A percentile compares a stretch with the other conserved stretches of the same genome.
These are phyloP conservation scores for Odontesthes bonariensis DNA, from an alignment of 2,113 vertebrate genomes.

Conservation along the genomic window DNA sequence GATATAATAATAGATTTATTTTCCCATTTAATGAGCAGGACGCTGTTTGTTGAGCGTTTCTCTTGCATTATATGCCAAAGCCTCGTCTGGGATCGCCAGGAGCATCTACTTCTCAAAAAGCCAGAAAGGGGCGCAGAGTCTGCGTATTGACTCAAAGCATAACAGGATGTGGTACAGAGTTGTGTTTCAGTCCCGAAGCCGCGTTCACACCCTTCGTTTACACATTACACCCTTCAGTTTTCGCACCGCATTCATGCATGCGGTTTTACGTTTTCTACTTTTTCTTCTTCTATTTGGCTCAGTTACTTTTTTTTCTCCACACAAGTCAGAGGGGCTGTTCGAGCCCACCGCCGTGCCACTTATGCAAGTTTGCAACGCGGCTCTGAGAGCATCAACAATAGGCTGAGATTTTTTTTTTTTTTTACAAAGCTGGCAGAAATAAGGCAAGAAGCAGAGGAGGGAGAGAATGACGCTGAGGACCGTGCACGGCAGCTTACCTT, in stretches of 20 bases:
- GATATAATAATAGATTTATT: too few species aligned
- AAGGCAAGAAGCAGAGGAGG: not conserved
- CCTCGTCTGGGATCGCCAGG: slow-evolving; percentile 34
- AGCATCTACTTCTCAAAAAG: slow-evolving; percentile 50
- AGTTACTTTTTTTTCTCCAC: slow-evolving; percentile 9
- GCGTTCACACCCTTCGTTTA: slow-evolving; percentile 73
- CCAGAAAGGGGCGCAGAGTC: slow-evolving; percentile 22
- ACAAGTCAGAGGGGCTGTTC: not conserved
- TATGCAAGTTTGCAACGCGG: slow-evolving; percentile 72
- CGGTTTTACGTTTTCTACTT: slow-evolving; percentile 4
- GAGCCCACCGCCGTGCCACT: slow-evolving; percentile 38
- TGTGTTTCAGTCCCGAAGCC: slow-evolving; percentile 73
- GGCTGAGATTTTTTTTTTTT: slow-evolving; percentile 33
- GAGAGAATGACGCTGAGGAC: not conserved
- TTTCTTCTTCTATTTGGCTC: not conserved
- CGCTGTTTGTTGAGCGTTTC: slow-evolving; percentile 55
- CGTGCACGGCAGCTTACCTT: slow-evolving; percentile 75
- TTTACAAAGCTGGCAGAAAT: not conserved
- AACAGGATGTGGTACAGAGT: slow-evolving; percentile 83
- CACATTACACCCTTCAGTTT: slow-evolving; percentile 40
- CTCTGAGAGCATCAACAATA: slow-evolving; percentile 25
- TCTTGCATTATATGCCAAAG: not conserved
- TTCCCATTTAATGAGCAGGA: slow-evolving; percentile 59
- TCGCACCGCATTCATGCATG: slow-evolving; percentile 31
- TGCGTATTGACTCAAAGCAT: slow-evolving; percentile 68